These are phyloP conservation scores for Halocynthia roretzi DNA, from an alignment of 23 tunicate genomes.

Conservation along the genomic window DNA sequence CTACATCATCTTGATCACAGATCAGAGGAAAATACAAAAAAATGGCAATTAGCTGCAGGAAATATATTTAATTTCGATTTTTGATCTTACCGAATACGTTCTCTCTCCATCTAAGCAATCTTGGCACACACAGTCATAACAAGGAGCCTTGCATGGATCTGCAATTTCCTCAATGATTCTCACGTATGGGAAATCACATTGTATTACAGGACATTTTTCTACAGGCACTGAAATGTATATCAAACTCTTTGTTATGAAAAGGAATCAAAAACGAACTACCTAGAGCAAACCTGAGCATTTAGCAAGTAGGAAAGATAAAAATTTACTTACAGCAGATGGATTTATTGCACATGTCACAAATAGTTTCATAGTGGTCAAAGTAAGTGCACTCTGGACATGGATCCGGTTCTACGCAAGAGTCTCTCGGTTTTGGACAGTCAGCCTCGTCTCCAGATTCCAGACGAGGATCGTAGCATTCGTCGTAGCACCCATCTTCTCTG, in stretches of 20 bases:
- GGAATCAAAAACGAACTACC: constrained; percentile 3
- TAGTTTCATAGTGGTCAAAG: constrained; percentile 14
- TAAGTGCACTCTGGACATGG: constrained; percentile 31
- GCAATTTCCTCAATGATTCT: constrained; percentile 18
- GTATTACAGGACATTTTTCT: constrained; percentile 31
- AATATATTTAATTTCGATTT: too few species aligned
- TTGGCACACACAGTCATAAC: constrained; percentile 42
- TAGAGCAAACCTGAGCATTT: neutral
- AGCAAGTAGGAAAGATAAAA: neutral
- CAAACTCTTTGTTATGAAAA: neutral
- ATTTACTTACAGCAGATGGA: constrained; percentile 33
- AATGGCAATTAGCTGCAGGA: too few species aligned
- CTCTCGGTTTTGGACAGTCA: constrained; percentile 30
- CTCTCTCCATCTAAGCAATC: constrained; percentile 45
- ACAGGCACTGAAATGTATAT: constrained; percentile 1
- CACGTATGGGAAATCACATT: constrained; percentile 32
- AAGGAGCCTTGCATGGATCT: constrained; percentile 42
- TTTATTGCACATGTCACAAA: constrained; percentile 33
- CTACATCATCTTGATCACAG: too few species aligned
- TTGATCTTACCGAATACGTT: constrained; percentile 45
- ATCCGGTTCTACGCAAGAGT: constrained; percentile 39
- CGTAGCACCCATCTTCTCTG: constrained; percentile 38
- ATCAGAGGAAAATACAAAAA: too few species aligned
- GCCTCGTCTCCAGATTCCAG: constrained; percentile 21
- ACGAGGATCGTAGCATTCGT: constrained; percentile 30